A percentile compares a stretch with the other conserved stretches of the same genome.
Evolutionary conservation across 2,888 invertebrate genomes (phyloP).

Genomic region (Crematogaster levior): DNA sequence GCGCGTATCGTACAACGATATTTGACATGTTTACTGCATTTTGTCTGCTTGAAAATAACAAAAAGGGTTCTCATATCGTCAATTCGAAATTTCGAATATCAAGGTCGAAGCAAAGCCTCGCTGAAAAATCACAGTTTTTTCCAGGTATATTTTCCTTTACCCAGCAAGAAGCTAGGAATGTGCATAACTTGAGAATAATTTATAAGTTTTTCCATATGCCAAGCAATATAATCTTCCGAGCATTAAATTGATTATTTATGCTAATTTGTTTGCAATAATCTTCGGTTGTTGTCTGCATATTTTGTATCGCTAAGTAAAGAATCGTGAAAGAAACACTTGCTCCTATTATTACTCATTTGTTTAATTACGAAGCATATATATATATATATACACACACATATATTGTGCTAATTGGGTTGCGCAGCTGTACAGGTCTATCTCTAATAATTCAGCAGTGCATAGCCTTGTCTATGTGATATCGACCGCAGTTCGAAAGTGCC

Average conservation of each 20-base stretch:
- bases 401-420: conserved; percentile 28
- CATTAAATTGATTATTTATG: background rate
- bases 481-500: conserved; percentile 45
- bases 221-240: background rate
- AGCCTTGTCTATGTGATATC: conserved; percentile 48
- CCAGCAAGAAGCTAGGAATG: background rate
- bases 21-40: background rate
- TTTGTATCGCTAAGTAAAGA: background rate
- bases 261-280: background rate
- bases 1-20: background rate
- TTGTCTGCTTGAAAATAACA: background rate
- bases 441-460: conserved; percentile 51
- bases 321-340: background rate
- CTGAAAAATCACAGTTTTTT: background rate
- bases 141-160: background rate
- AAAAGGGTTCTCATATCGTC: background rate
- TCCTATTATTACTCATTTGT: background rate
- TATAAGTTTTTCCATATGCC: background rate
- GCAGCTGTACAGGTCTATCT: background rate
- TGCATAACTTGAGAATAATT: background rate
- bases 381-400: too few relatives aligned
- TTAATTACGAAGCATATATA: conserved; percentile 10
- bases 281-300: background rate
- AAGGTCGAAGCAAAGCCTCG: background rate
- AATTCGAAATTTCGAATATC: background rate